Base-by-base conservation (phyloP, 2,888 invertebrate species). In the Eilema caniola region DNA sequence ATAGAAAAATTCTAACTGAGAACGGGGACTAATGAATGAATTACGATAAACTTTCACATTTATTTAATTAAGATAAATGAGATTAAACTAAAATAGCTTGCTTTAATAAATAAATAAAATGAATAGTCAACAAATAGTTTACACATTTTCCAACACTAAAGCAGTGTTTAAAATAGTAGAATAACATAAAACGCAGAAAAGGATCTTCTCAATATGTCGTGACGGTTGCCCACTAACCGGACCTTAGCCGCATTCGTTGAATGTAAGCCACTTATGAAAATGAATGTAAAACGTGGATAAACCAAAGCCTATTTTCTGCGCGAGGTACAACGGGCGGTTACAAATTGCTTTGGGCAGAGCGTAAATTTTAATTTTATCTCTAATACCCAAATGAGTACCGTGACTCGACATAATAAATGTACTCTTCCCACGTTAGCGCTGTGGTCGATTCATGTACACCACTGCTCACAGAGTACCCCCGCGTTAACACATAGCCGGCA, bases 311-410 rank as follows among this genome's bases (percentile, higher is more conserved):
- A 92, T 95, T 94, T 95, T 94, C 94, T 93, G 91, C 93, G 92
- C 91, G 91, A 92, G 92, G 91, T 92, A 91, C 92, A 93, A 90
- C 93, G 92, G 90, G 91, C 91, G 93, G 93, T 93, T 93, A 95
- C 95, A 95, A 95, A 94, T 94, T 95, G 94, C 93, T 95, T 94
- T 93, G 93, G 94, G 94, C 94, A 93, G 92, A 93, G 94, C 94
- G 95, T 95, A 94, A 94, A 95, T 95, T 94, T 95, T 95, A 95
- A 95, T 95, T 94, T 95, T 95, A 95, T 95, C 95, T 95, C 93
- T 95, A 94, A 94, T 94, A 94, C 93, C 94, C 94, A 93, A 95
- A 94, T 94, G 94, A 94, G 94, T 92, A 90, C 90, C 94, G 93
- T 94, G 95, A 94, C 94, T 95, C 92, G 90, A 92, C 93, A 92